Percentiles rank a stretch among this genome's conserved stretches.
Evolutionary conservation across 2,888 invertebrate genomes (phyloP).

Genomic region (Perizoma affinitatum): DNA sequence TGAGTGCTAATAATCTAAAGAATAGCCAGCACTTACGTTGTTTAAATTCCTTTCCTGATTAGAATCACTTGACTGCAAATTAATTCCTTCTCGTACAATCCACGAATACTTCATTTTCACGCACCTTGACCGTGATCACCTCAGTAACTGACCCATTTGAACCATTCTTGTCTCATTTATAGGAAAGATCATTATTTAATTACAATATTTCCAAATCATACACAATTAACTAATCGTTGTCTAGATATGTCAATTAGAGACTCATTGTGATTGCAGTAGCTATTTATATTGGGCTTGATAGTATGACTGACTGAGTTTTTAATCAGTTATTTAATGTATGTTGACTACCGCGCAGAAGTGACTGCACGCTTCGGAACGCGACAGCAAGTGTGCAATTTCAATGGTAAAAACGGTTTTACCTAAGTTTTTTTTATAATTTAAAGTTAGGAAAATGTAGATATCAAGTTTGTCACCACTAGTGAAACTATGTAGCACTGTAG

Average conservation of each 20-base stretch:
- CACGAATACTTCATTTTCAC: conserved; percentile 17
- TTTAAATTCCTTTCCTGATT: not conserved
- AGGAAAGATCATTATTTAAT: conserved; percentile 62
- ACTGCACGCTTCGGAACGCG: no score
- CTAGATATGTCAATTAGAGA: conserved; percentile 36
- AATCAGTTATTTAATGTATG: conserved; percentile 20
- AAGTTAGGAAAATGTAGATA: no score
- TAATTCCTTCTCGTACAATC: conserved; percentile 1
- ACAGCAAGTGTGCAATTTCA: no score
- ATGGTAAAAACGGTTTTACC: no score
- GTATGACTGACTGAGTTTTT: conserved; percentile 9
- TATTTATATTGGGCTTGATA: conserved; percentile 26
- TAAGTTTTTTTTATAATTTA: no score
- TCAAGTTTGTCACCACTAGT: no score
- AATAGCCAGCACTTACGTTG: conserved; percentile 1
- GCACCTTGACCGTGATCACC: conserved; percentile 14
- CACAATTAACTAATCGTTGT: conserved; percentile 62
- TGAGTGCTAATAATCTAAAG: no score
- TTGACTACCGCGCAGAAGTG: no score
- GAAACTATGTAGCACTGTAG: no score
- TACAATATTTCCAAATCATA: conserved; percentile 53
- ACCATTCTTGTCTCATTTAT: conserved; percentile 53
- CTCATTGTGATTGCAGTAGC: conserved; percentile 28
- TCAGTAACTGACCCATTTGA: conserved; percentile 29
- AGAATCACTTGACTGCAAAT: not conserved